Percentiles rank a stretch among this genome's conserved stretches.
Conservation (phyloP, 2,888 invertebrate species). For the Tinea trinotella region DNA sequence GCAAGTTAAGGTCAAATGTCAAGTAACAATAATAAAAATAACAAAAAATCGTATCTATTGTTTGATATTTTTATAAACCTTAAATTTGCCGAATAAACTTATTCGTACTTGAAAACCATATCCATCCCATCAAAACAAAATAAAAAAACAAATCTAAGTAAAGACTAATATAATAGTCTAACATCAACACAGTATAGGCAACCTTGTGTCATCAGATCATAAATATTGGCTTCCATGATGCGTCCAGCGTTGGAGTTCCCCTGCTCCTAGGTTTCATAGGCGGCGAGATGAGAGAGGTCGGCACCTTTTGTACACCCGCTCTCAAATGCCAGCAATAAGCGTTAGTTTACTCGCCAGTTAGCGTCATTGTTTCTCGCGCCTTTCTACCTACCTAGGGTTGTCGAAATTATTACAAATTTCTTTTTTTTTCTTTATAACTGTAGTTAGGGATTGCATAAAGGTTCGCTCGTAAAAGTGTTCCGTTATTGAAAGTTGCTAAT, state of each 20-base stretch:
- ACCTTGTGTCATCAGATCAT: slow-evolving; percentile 8
- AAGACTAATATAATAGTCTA: neutral
- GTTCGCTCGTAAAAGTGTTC: neutral
- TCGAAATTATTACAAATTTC: neutral
- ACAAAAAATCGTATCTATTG: too few species aligned
- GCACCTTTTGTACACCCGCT: slow-evolving; percentile 43
- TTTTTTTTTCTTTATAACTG: neutral
- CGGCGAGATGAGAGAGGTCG: slow-evolving; percentile 39
- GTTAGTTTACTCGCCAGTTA: slow-evolving; percentile 55
- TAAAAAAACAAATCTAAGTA: neutral
- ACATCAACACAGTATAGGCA: neutral
- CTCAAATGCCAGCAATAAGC: slow-evolving; percentile 63
- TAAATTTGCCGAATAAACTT: too few species aligned
- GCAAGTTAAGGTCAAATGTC: too few species aligned
- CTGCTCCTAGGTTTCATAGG: slow-evolving; percentile 30
- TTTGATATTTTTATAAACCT: too few species aligned
- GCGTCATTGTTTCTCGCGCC: slow-evolving; percentile 42
- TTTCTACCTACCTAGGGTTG: slow-evolving; percentile 17
- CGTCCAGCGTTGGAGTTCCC: neutral
- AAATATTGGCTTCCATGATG: slow-evolving; percentile 15
- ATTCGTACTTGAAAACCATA: too few species aligned
- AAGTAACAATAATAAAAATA: too few species aligned
- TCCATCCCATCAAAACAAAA: too few species aligned
- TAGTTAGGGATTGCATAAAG: slow-evolving; percentile 1
- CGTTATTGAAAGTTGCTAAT: neutral